A percentile compares a stretch with the other conserved stretches of the same genome.
Evolutionary conservation across 2,113 vertebrate species (phyloP).

Genomic region (Brachyhypopomus occidentalis): DNA sequence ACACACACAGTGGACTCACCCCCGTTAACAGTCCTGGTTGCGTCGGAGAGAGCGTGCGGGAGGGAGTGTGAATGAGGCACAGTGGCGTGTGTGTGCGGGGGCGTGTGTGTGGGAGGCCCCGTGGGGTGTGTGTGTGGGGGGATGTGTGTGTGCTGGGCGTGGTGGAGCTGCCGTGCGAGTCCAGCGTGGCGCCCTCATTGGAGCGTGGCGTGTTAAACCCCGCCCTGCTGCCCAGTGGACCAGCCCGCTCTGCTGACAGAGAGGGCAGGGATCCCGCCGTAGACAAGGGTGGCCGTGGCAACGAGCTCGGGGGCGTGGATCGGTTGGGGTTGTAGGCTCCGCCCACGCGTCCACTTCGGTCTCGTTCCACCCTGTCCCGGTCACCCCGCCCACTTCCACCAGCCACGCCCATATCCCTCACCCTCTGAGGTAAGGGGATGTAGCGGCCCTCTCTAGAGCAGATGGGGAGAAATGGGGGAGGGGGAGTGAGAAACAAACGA

Average conservation of each 20-base stretch:
- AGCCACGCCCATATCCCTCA: constrained; percentile 75
- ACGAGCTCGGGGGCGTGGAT: constrained; percentile 64
- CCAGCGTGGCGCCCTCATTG: constrained; percentile 66
- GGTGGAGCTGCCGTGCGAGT: constrained; percentile 42
- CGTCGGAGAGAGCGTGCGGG: constrained; percentile 71
- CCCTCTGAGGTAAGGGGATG: constrained; percentile 84
- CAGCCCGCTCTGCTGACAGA: constrained; percentile 67
- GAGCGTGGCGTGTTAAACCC: constrained; percentile 66
- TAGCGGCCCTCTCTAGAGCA: constrained; percentile 82
- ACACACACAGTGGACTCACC: constrained; percentile 54
- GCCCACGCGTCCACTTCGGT: constrained; percentile 28
- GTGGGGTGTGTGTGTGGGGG: constrained; percentile 28
- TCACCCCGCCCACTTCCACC: constrained; percentile 59
- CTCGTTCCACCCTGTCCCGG: background rate
- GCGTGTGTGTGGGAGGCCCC: constrained; percentile 56
- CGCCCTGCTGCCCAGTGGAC: constrained; percentile 68
- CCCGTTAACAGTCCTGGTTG: constrained; percentile 71
- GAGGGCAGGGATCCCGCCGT: constrained; percentile 56
- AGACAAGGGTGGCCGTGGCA: constrained; percentile 59
- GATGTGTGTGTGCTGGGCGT: constrained; percentile 60
- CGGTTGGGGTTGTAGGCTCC: constrained; percentile 67
- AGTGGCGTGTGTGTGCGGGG: constrained; percentile 72
- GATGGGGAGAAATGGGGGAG: background rate
- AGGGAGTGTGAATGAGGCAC: constrained; percentile 69
- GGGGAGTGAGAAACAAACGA: background rate